Conservation (phyloP, 2,797 vertebrate genomes). For the Poeciliopsis infans region DNA sequence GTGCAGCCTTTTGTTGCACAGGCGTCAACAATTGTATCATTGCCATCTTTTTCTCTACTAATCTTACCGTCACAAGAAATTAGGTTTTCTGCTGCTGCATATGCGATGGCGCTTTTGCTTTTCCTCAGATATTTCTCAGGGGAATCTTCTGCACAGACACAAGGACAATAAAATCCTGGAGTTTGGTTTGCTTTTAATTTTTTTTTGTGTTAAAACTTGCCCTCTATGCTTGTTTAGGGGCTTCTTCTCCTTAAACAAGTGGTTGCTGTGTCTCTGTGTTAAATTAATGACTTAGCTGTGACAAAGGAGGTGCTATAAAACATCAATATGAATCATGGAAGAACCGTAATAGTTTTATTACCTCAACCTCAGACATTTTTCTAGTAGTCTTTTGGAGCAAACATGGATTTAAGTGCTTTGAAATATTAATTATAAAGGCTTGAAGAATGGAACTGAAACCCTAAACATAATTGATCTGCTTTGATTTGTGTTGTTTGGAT, state of each 20-base stretch:
- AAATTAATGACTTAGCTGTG: not conserved
- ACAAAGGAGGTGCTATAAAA: not conserved
- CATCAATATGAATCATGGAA: not conserved
- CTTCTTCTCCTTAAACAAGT: not conserved
- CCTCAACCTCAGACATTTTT: not conserved
- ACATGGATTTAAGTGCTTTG: not conserved
- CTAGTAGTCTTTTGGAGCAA: not conserved
- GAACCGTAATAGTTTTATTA: not conserved
- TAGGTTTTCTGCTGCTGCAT: slow-evolving; percentile 6
- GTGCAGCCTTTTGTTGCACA: not conserved
- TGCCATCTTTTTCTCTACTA: slow-evolving; percentile 28
- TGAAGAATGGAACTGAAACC: not conserved
- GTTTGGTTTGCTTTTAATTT: slow-evolving; percentile 6
- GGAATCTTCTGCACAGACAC: slow-evolving; percentile 11
- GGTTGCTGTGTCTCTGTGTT: not conserved
- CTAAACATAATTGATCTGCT: not conserved
- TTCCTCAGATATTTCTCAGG: slow-evolving; percentile 1
- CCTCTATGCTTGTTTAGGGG: not conserved
- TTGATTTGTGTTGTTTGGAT: not conserved
- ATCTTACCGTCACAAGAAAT: slow-evolving; percentile 4
- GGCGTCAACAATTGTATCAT: slow-evolving; percentile 13
- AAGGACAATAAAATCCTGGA: slow-evolving; percentile 17
- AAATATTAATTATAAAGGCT: not conserved
- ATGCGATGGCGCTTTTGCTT: slow-evolving; percentile 4
- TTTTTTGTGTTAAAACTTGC: not conserved